Base-by-base conservation (phyloP, 2,797 vertebrate genomes). In the Neomorphus geoffroyi region DNA sequence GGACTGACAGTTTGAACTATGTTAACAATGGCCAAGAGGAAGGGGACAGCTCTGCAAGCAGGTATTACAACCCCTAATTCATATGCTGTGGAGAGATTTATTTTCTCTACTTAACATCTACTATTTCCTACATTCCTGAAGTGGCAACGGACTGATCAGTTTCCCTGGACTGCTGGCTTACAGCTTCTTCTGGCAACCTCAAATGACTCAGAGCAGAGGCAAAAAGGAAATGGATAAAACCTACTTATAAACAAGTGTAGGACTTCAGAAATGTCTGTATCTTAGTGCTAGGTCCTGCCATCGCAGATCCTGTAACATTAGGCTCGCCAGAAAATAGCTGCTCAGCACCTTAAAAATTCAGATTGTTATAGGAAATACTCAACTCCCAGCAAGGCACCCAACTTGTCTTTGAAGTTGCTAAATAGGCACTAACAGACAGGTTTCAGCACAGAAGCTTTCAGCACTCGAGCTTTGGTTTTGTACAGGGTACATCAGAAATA, bases 31-130 rank as follows among this genome's bases (percentile, higher is more conserved):
- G 90, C 86, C 81, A 80, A 80, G 35, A 91, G 69, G 73, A 80
- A 77, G 61, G 66, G 71, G 45, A 65, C 54, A 71, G 62, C 70
- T 74, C 87, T 89, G 60, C 50, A 75, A 88, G 62, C 67, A 90
- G 78, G 65, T 81, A 85, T 73, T 79, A 62, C 0, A 1, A 70
- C 21, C 77, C 70, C 81, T 94, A 54, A 89, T 90, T 92, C 92
- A 93, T 69, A 27, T 53, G 62, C 69, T 86, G 86, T 53, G 77
- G 80, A 92, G 70, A 90, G 92, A 95, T 96, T 93, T 91, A 72
- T 73, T 92, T 80, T 87, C 72, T 78, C 53, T 60, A 69, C 84
- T 90, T 93, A 88, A 80, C 57, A 67, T 69, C 77, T 56, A 66
- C n/a, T 89, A 78, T 80, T 94, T 96, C 50, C 92, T 70, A 66